Conservation (phyloP, 1,140 invertebrate genomes). For the Musca vetustissima region DNA sequence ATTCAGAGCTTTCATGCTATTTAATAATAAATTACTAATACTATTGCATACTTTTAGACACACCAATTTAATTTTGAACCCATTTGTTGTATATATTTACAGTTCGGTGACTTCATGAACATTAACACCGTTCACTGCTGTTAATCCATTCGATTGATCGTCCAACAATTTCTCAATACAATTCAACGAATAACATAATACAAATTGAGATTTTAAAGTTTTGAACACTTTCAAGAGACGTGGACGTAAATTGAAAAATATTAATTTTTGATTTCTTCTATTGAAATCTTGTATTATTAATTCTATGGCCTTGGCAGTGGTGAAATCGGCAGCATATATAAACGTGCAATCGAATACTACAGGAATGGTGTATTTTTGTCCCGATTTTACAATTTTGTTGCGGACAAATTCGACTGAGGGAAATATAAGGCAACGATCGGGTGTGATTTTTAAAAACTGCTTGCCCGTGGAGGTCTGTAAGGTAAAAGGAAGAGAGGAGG, state of each 20-base stretch:
- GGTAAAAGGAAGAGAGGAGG: not conserved
- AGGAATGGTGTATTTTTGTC: constrained; percentile 62
- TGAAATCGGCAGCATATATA: constrained; percentile 78
- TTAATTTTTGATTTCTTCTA: constrained; percentile 65
- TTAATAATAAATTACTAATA: not conserved
- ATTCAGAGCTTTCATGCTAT: too few relatives aligned
- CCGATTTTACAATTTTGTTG: constrained; percentile 74
- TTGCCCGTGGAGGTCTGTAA: constrained; percentile 65
- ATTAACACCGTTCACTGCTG: not conserved
- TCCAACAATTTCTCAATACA: constrained; percentile 12
- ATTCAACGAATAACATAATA: constrained; percentile 62
- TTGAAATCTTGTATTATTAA: constrained; percentile 70
- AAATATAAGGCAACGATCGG: constrained; percentile 80
- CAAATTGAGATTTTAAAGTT: constrained; percentile 67
- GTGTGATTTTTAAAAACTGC: constrained; percentile 74
- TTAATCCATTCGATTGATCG: not conserved
- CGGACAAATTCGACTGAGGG: constrained; percentile 82
- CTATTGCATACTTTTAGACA: constrained; percentile 5
- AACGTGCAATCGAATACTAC: constrained; percentile 79
- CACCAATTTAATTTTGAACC: not conserved
- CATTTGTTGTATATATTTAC: not conserved
- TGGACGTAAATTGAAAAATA: constrained; percentile 78
- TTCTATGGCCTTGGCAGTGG: constrained; percentile 70
- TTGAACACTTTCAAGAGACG: constrained; percentile 74
- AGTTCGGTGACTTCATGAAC: constrained; percentile 7